These are phyloP conservation scores for Syrrhaptes paradoxus DNA, from an alignment of 2,113 vertebrate genomes.

Conservation along the genomic window DNA sequence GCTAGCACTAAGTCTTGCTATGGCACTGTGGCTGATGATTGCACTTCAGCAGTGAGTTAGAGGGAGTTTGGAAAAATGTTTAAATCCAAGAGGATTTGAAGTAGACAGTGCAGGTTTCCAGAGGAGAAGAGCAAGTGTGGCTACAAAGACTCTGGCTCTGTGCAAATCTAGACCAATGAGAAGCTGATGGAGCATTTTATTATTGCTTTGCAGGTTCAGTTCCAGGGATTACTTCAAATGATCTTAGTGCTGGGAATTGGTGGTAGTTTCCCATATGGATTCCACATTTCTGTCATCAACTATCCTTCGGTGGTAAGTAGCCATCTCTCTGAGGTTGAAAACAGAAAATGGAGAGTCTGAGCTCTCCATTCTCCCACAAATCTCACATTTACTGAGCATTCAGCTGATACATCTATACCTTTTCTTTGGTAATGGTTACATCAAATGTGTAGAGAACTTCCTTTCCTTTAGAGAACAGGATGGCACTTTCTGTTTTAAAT, in stretches of 20 bases:
- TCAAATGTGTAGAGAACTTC: not conserved
- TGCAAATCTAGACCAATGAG: not conserved
- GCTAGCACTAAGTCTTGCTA: not conserved
- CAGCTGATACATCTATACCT: not conserved
- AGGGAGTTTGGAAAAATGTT: not conserved
- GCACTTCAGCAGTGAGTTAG: not conserved
- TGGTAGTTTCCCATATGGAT: conserved; percentile 86
- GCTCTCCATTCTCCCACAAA: not conserved
- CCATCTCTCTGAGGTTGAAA: not conserved
- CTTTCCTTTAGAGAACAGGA: not conserved
- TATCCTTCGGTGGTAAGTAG: conserved; percentile 82
- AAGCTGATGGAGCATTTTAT: not conserved
- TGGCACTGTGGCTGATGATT: not conserved
- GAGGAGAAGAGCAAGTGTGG: not conserved
- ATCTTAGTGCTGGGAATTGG: conserved; percentile 82
- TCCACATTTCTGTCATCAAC: conserved; percentile 82
- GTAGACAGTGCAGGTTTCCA: not conserved
- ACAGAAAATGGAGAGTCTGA: not conserved
- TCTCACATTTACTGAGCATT: not conserved
- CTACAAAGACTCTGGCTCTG: not conserved
- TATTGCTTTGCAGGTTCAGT: conserved; percentile 55
- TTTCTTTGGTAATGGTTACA: not conserved
- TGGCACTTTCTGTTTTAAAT: not conserved
- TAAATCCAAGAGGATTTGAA: not conserved
- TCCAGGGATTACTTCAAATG: conserved; percentile 63